These are phyloP conservation scores for Odontomyia ornata DNA, from an alignment of 2,888 invertebrate species.

Conservation along the genomic window DNA sequence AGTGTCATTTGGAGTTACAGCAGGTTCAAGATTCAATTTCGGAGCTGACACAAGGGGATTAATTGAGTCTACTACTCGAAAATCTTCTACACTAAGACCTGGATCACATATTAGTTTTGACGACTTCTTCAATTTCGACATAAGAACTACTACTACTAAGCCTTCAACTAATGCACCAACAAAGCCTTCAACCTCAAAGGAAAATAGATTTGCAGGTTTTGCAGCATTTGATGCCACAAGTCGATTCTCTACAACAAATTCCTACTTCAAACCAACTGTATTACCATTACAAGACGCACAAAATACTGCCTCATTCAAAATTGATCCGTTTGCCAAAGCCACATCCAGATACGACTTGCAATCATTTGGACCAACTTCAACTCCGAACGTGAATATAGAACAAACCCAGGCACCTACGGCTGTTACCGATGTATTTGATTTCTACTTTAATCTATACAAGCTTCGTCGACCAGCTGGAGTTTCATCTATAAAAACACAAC, in stretches of 20 bases:
- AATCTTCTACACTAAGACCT: background rate
- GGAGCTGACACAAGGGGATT: background rate
- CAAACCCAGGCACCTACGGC: background rate
- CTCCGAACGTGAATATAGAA: background rate
- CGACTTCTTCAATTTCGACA: background rate
- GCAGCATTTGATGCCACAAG: constrained; percentile 35
- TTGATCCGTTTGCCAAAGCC: background rate
- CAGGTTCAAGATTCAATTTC: constrained; percentile 30
- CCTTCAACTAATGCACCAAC: background rate
- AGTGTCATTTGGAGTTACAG: background rate
- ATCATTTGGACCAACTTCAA: background rate
- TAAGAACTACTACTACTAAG: background rate
- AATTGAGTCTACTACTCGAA: background rate
- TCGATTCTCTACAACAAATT: constrained; percentile 28
- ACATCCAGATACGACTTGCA: background rate
- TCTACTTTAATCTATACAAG: constrained; percentile 44
- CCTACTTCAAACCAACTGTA: background rate
- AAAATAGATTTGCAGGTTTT: constrained; percentile 18
- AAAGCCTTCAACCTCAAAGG: background rate
- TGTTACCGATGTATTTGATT: constrained; percentile 40
- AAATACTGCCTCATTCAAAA: background rate
- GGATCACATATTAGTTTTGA: background rate
- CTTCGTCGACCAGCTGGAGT: constrained; percentile 7
- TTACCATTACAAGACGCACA: background rate
- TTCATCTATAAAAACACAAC: background rate